A percentile compares a stretch with the other conserved stretches of the same genome.
These are phyloP conservation scores for Lacerta bilineata DNA, from an alignment of 2,797 vertebrate genomes.

Conservation along the genomic window DNA sequence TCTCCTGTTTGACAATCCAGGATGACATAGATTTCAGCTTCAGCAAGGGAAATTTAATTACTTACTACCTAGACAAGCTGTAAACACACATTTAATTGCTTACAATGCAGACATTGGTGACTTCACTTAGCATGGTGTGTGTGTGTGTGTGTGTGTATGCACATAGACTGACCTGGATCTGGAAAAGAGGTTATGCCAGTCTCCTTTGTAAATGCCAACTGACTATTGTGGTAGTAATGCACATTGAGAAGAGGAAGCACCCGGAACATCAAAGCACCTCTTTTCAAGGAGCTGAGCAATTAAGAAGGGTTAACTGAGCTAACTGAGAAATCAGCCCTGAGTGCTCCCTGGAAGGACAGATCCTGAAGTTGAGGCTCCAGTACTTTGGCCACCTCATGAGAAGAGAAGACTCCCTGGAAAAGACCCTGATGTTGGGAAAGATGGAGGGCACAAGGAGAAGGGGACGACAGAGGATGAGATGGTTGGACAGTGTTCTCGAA, in stretches of 20 bases:
- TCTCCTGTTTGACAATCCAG: slow-evolving; percentile 57
- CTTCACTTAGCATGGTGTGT: slow-evolving; percentile 67
- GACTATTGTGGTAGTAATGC: slow-evolving; percentile 30
- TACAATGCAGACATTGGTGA: slow-evolving; percentile 64
- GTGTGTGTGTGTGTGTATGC: slow-evolving; percentile 30
- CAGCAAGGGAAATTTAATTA: slow-evolving; percentile 73
- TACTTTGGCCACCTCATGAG: too few relatives aligned
- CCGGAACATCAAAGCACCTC: slow-evolving; percentile 7
- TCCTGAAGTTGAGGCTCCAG: too few relatives aligned
- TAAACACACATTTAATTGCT: slow-evolving; percentile 74
- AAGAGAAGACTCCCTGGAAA: too few relatives aligned
- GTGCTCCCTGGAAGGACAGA: too few relatives aligned
- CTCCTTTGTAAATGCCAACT: slow-evolving; percentile 41
- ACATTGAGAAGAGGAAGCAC: slow-evolving; percentile 22
- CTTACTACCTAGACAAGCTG: slow-evolving; percentile 69
- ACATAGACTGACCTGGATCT: slow-evolving; percentile 55
- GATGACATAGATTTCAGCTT: slow-evolving; percentile 61
- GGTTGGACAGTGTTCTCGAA: too few relatives aligned
- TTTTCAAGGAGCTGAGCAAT: slow-evolving; percentile 37
- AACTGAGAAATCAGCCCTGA: too few relatives aligned
- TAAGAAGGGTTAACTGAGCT: slow-evolving; percentile 17
- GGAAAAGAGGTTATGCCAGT: slow-evolving; percentile 25
- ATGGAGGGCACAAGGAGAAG: too few relatives aligned
- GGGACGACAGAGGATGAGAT: too few relatives aligned
- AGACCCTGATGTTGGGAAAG: too few relatives aligned